Conservation (phyloP, 2,113 vertebrate species). For the Pelusios castaneus region DNA sequence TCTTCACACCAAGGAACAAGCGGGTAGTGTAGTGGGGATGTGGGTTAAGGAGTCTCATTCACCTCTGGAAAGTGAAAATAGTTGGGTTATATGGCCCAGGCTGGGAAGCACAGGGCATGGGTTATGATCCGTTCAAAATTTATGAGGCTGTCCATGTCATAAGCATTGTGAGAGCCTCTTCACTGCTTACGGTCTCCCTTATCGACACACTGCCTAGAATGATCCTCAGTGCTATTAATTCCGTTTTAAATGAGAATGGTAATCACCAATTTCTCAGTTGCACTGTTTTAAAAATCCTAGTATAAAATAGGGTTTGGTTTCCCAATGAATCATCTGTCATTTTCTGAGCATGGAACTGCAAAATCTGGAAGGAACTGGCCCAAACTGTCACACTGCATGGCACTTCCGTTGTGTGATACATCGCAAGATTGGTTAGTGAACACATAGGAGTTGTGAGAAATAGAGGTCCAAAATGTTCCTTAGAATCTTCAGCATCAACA, state of each 20-base stretch:
- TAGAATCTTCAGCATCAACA: background rate
- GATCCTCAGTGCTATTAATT: too few species aligned
- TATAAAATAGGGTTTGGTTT: background rate
- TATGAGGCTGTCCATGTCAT: too few species aligned
- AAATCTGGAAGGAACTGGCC: background rate
- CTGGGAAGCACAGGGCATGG: too few species aligned
- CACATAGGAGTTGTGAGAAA: background rate
- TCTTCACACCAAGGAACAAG: background rate
- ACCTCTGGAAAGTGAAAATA: too few species aligned
- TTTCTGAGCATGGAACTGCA: background rate
- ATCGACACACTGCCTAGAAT: too few species aligned
- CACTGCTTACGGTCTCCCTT: too few species aligned
- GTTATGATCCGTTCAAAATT: too few species aligned
- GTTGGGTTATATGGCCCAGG: too few species aligned
- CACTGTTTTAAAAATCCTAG: background rate
- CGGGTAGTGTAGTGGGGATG: background rate
- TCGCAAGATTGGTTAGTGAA: background rate
- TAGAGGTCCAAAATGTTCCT: background rate
- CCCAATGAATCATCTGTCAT: background rate
- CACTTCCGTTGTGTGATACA: background rate
- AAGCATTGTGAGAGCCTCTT: too few species aligned
- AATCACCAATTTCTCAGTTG: background rate
- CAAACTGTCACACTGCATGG: background rate
- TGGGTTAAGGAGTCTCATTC: too few species aligned
- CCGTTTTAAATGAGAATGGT: too few species aligned